A percentile compares a stretch with the other conserved stretches of the same genome.
phyloP scores from a whole-genome alignment of 2,888 invertebrate genomes.

The Noctua fimbriata region DNA sequence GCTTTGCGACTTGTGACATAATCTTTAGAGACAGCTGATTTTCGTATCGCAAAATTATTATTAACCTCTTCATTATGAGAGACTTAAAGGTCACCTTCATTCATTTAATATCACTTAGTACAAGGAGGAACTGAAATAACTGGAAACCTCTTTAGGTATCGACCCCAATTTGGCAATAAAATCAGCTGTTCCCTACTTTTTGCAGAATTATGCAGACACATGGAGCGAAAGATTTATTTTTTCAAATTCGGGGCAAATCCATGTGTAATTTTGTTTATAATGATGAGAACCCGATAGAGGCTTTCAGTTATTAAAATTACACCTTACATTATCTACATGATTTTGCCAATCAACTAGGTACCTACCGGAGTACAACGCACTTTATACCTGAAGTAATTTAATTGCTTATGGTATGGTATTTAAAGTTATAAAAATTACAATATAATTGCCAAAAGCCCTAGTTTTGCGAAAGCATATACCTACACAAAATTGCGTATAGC shows the following conservation, averaged over 20 bases:
- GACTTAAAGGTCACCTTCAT: neutral
- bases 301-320: neutral
- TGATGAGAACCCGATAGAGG: neutral
- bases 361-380: neutral
- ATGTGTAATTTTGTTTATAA: neutral
- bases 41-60: neutral
- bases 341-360: neutral
- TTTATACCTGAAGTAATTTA: conserved; percentile 41
- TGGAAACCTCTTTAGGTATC: neutral
- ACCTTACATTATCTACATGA: neutral
- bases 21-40: neutral
- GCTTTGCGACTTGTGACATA: neutral
- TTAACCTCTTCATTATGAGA: neutral
- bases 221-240: neutral
- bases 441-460: conserved; percentile 48
- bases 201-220: neutral
- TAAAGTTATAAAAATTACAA: conserved; percentile 21
- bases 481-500: conserved; percentile 38
- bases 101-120: neutral
- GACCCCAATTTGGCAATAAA: neutral
- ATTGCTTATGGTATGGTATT: conserved; percentile 2
- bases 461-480: conserved; percentile 54
- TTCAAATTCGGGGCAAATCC: neutral
- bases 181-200: neutral
- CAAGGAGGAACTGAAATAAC: neutral